Base-by-base conservation (phyloP, 2,797 vertebrate genomes). In the Tenualosa thibaudeaui region DNA sequence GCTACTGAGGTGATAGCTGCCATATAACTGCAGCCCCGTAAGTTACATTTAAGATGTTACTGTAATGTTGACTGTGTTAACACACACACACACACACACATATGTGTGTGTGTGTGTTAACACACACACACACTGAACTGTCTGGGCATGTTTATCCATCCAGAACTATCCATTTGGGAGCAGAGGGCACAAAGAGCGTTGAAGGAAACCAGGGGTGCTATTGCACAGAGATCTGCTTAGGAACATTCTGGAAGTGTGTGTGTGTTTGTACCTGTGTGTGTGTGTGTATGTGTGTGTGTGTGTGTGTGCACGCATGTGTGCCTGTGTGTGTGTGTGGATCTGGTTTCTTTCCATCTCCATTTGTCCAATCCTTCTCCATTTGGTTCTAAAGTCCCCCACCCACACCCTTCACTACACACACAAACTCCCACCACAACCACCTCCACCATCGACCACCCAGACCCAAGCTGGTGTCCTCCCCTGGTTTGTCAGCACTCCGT, bases 401-500 rank as follows among this genome's bases (percentile, higher is more conserved):
- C 5, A 62, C 58, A 65, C 58, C 17, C 58, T 9, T 31, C 12
- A 65, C 19, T 65, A 31, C 31, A 13, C 31, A 5, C 46, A 49
- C 46, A 49, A 49, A 1, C 46, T 49, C 37, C 68, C 13, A 15
- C 40, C 19, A 22, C 26, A 24, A 26, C 15, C 31, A 31, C 68
- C 68, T 24, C 26, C 62, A 8, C 62, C 60, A n/a, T 19, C 60
- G 22, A 26, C 22, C 26, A 22, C 22, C 58, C 58, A 46, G 71
- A 3, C 71, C 68, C 71, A 78, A 17, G 37, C 71, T 78, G 40
- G 40, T 78, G 71, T 22, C 19, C 40, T 46, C 50, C 50, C 50
- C 71, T 46, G 71, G 68, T 81, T 60, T 88, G 81, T 81, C 85
- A 83, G 84, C 84, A 84, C 85, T 81, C 81, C 46, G 71, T 78